phyloP scores from a whole-genome alignment of 2,888 invertebrate genomes.

The Drosophila meridionalis region DNA sequence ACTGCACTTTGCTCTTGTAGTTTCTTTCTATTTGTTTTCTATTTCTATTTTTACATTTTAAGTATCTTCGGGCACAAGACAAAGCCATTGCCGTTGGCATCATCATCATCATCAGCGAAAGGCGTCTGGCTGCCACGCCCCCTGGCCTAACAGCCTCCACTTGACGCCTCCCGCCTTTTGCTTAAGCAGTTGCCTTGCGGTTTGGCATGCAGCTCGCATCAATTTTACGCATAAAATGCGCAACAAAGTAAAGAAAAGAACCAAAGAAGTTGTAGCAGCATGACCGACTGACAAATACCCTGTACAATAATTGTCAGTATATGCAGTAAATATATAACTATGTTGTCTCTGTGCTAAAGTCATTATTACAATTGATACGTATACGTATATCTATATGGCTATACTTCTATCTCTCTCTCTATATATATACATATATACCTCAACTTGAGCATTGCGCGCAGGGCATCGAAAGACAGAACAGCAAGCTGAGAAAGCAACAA shows the following conservation, averaged over 20 bases:
- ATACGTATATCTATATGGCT: background rate
- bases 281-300: background rate
- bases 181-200: slow-evolving; percentile 31
- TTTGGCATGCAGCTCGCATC: slow-evolving; percentile 53
- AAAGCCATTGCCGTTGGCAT: slow-evolving; percentile 59
- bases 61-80: slow-evolving; percentile 42
- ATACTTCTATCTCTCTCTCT: background rate
- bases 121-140: slow-evolving; percentile 10
- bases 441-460: background rate
- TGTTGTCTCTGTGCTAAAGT: background rate
- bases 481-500: slow-evolving; percentile 52
- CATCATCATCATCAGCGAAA: slow-evolving; percentile 16
- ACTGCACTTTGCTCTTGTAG: slow-evolving; percentile 4
- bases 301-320: background rate
- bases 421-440: background rate
- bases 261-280: slow-evolving; percentile 3
- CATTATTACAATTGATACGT: background rate
- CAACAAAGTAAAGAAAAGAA: slow-evolving; percentile 39
- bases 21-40: slow-evolving; percentile 31
- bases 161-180: background rate
- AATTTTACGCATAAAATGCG: slow-evolving; percentile 61
- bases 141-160: background rate
- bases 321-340: no score
- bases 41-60: slow-evolving; percentile 35
- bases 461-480: slow-evolving; percentile 1